Evolutionary conservation across 2,888 invertebrate species (phyloP), one percentile per base, ranked within the genome.

Genomic region (Acronicta psi): DNA sequence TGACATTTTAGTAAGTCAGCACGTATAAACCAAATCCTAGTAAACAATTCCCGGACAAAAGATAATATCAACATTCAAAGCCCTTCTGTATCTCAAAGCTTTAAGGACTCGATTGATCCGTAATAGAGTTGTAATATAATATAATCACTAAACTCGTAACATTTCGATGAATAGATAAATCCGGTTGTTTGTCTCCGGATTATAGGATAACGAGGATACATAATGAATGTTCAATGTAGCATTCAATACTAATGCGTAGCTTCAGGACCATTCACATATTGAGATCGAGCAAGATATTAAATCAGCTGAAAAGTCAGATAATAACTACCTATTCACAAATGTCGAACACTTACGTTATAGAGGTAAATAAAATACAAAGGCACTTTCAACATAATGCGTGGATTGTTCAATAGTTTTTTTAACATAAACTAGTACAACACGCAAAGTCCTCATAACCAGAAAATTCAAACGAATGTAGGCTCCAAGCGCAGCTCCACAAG

Each of bases 121-220:
- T 54, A 31, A 43, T 16, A 9, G 16, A 16, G 20, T 36, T 23
- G 36, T 56, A 14, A 25, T 23, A 23, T 13, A n/a, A 38, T n/a
- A 23, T 13, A n/a, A 38, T n/a, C 17, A 38, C 16, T 5, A 34
- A 34, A 41, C 34, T 34, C 59, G 43, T 31, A 31, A 31, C 43
- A 11, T 16, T 11, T 25, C 37, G 16, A 38, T 43, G 54, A 53
- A 41, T 17, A 59, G 11, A n/a, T n/a, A 34, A 11, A 16, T 5
- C 16, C 31, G 13, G 37, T 45, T 50, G 47, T 54, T 59, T 60
- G 44, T 37, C 40, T 13, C n/a, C 14, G 38, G 44, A 60, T 53
- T 45, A 59, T 38, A 31, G 14, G 45, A 34, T 59, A 59, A 43
- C 43, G 53, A 59, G 37, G 36, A 14, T 14, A 17, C 16, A 41